phyloP scores from a whole-genome alignment of 64 coral and sea anemone genomes.

The Exaiptasia diaphana region DNA sequence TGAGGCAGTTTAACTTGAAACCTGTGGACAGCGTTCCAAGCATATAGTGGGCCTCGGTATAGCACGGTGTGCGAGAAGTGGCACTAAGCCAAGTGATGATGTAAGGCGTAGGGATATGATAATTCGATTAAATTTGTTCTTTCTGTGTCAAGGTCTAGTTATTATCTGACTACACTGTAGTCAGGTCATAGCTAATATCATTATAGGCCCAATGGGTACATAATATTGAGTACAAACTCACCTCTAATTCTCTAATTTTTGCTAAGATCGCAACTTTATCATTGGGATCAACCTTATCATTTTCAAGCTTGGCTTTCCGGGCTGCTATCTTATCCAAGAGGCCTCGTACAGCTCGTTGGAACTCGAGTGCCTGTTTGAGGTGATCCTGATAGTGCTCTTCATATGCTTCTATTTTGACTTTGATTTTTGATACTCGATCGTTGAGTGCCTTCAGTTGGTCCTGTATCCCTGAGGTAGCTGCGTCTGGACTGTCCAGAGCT shows the following conservation, averaged over 20 bases:
- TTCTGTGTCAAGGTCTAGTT: no score
- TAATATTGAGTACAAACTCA: neutral
- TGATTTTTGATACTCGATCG: slow-evolving; percentile 58
- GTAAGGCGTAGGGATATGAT: no score
- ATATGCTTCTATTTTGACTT: slow-evolving; percentile 56
- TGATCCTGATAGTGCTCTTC: slow-evolving; percentile 92
- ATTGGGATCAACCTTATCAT: slow-evolving; percentile 51
- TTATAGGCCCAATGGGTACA: no score
- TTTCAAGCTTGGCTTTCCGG: slow-evolving; percentile 53
- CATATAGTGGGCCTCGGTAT: no score
- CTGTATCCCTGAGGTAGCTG: slow-evolving; percentile 52
- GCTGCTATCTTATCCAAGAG: slow-evolving; percentile 68
- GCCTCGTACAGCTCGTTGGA: slow-evolving; percentile 59
- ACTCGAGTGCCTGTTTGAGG: slow-evolving; percentile 63
- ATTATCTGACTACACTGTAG: no score
- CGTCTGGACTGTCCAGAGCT: slow-evolving; percentile 59
- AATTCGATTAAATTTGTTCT: no score
- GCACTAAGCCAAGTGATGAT: no score
- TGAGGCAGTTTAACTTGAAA: no score
- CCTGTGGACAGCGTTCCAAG: no score
- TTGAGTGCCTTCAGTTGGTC: slow-evolving; percentile 68
- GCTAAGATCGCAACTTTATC: slow-evolving; percentile 46
- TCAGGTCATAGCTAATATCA: no score
- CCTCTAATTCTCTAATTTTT: slow-evolving; percentile 76
- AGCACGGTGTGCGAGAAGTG: no score